Base-by-base conservation (phyloP, 1,140 invertebrate genomes). In the Drosophila bocqueti region DNA sequence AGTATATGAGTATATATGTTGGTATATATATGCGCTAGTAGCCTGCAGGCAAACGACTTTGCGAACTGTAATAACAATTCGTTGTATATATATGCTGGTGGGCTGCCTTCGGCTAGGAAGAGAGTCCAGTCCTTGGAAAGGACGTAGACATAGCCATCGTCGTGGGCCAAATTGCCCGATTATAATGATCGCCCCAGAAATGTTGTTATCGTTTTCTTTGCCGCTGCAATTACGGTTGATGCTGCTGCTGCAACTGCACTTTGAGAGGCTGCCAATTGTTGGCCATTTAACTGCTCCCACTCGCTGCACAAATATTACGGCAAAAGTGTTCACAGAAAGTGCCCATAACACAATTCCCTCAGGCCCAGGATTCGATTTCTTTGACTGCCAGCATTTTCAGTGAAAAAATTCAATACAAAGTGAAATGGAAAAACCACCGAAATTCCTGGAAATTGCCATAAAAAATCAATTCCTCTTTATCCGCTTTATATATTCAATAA, bases 111-210 rank as follows among this genome's bases (percentile, higher is more conserved):
- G 77, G 50, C 68, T 36, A 64, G 43, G 45, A 58, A 50, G 29
- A 34, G 61, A 38, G 45, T 65, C 46, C 61, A 63, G 47, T 72
- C 65, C 46, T 69, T 47, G 29, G 42, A 50, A 66, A 55, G 52
- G 54, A 49, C 52, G 47, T 15, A 54, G 50, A 55, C 49, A 31
- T 11, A 10, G 26, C 16, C 26, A 11, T 31, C 49, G 52, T 24
- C 21, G 52, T 58, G 52, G 79, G 59, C 74, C 65, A 85, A 81
- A 79, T 86, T 71, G 78, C 64, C 67, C 50, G 65, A 78, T 85
- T 86, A 82, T 87, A 87, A 86, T 87, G 83, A 86, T 86, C 79
- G 59, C 7, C 68, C 65, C 49, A 72, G 69, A 71, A 63, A 43
- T 52, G 45, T 63, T 72, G 58, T 78, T 77, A 68, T 77, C 64